Evolutionary conservation across 2,797 vertebrate genomes (phyloP).

Genomic region (Intellagama lesueurii): DNA sequence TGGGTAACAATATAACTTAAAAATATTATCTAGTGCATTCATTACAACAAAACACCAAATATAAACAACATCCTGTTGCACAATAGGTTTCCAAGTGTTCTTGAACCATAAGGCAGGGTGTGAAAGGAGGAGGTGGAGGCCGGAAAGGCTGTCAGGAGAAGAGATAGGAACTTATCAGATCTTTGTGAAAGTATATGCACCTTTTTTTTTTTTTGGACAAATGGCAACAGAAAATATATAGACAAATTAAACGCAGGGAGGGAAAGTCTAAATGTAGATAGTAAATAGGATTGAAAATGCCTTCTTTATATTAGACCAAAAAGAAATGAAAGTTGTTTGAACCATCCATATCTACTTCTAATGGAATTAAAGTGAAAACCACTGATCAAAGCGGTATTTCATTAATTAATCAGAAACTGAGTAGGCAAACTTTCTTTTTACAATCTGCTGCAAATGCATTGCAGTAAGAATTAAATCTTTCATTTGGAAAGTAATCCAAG

Average conservation of each 20-base stretch:
- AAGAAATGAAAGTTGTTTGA: background rate
- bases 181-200: background rate
- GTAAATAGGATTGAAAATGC: background rate
- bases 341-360: background rate
- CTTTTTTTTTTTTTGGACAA: constrained; percentile 2
- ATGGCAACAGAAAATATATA: background rate
- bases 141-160: constrained; percentile 25
- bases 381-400: background rate
- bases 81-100: constrained; percentile 22
- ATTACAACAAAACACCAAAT: constrained; percentile 43
- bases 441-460: background rate
- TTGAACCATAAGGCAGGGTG: constrained; percentile 6
- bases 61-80: constrained; percentile 30
- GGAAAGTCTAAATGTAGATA: background rate
- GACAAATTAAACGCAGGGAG: background rate
- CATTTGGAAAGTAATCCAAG: background rate
- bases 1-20: constrained; percentile 1
- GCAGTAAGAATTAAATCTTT: rapidly evolving
- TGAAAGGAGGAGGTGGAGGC: background rate
- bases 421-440: background rate
- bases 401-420: background rate
- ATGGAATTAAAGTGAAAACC: background rate
- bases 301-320: background rate
- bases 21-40: constrained; percentile 20
- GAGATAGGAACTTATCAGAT: background rate